phyloP scores from a whole-genome alignment of 2,888 invertebrate species.

The Micoletzkya japonica region DNA sequence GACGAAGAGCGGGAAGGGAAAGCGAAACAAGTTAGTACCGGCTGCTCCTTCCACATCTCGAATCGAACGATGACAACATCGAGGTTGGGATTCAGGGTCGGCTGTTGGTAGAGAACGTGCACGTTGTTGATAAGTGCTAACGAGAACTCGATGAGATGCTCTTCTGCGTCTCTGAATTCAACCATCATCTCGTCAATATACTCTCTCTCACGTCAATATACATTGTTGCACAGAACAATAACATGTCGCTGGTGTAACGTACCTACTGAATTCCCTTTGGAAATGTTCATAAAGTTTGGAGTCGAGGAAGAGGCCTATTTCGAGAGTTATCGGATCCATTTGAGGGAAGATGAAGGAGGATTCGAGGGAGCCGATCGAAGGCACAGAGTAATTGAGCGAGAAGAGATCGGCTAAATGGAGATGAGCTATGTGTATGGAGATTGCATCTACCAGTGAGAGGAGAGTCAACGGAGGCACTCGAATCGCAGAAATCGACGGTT shows the following conservation, averaged over 20 bases:
- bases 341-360: constrained; percentile 62
- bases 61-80: constrained; percentile 62
- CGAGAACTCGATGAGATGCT: constrained; percentile 62
- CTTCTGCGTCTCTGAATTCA: constrained; percentile 51
- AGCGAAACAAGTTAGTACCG: constrained; percentile 38
- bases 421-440: not conserved
- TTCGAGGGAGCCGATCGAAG: constrained; percentile 57
- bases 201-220: not conserved
- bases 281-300: constrained; percentile 62
- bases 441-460: constrained; percentile 34
- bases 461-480: constrained; percentile 55
- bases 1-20: not conserved
- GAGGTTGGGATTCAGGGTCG: constrained; percentile 58
- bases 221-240: not conserved
- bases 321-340: constrained; percentile 62
- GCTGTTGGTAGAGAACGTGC: constrained; percentile 60
- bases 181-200: not conserved
- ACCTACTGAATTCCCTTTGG: constrained; percentile 42
- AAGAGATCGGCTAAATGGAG: constrained; percentile 30
- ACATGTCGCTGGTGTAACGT: not conserved
- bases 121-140: constrained; percentile 63
- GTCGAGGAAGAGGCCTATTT: constrained; percentile 61
- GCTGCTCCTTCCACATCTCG: constrained; percentile 63
- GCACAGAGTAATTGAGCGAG: constrained; percentile 58
- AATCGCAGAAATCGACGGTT: constrained; percentile 58